These are phyloP conservation scores for Listrodromus nycthemerus DNA, from an alignment of 2,888 invertebrate species.

Conservation along the genomic window DNA sequence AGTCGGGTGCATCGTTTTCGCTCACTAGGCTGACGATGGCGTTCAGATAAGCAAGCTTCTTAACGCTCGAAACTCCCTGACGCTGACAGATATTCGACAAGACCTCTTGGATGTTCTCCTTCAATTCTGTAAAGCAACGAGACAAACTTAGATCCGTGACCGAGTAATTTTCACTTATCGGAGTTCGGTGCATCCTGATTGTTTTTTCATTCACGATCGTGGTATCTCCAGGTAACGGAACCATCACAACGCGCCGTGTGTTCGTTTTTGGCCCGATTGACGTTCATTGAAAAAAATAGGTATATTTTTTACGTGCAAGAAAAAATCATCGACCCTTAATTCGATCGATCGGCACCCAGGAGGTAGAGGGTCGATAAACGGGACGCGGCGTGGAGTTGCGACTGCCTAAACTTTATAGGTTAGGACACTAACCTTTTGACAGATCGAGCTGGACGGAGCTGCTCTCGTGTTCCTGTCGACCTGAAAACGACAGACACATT, in stretches of 20 bases:
- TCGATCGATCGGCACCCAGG: not conserved
- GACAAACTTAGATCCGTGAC: not conserved
- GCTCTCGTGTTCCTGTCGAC: conserved; percentile 87
- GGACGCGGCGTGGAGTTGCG: conserved; percentile 17
- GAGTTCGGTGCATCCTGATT: not conserved
- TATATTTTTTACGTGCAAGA: not conserved
- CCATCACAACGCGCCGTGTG: not conserved
- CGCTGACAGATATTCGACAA: conserved; percentile 87
- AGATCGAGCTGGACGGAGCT: conserved; percentile 86
- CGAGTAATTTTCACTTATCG: not conserved
- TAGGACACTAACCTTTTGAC: conserved; percentile 85
- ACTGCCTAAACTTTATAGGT: conserved; percentile 70
- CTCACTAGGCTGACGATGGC: conserved; percentile 93
- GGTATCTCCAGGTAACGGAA: not conserved
- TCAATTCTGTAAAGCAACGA: conserved; percentile 83
- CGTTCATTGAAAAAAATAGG: not conserved
- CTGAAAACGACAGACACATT: conserved; percentile 74
- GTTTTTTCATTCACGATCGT: conserved; percentile 7
- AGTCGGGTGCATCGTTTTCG: conserved; percentile 86
- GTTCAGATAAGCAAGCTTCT: conserved; percentile 94
- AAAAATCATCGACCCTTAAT: not conserved
- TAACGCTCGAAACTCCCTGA: conserved; percentile 89
- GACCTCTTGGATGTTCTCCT: conserved; percentile 87
- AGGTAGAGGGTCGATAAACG: not conserved
- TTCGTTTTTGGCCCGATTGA: not conserved